Conservation (phyloP, 2,888 invertebrate species). For the Andrena haemorrhoa region DNA sequence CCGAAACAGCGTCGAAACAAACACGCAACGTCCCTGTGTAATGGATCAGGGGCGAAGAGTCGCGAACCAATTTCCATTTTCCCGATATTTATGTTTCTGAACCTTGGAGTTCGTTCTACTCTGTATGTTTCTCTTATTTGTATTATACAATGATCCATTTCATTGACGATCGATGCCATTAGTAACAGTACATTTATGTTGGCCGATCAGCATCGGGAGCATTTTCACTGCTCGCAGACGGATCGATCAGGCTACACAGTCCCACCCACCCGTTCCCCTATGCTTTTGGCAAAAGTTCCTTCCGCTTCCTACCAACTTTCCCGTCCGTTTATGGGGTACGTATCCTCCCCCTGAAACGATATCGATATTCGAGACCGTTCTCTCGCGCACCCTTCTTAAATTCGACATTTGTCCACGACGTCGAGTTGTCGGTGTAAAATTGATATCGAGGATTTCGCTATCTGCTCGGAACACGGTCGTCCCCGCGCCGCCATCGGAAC, state of each 20-base stretch:
- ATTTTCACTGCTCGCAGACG: neutral
- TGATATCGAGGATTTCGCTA: constrained; percentile 60
- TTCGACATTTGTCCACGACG: constrained; percentile 57
- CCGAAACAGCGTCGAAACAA: constrained; percentile 16
- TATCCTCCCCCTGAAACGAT: constrained; percentile 1
- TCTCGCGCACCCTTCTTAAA: constrained; percentile 37
- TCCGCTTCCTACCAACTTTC: neutral
- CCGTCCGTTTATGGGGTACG: constrained; percentile 3
- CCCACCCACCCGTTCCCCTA: neutral
- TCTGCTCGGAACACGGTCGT: constrained; percentile 41
- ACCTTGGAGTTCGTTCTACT: neutral
- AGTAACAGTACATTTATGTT: neutral
- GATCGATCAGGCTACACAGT: neutral
- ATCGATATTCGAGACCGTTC: constrained; percentile 12
- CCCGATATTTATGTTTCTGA: neutral
- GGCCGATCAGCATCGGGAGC: neutral
- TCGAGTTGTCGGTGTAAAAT: constrained; percentile 54
- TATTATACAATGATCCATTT: neutral
- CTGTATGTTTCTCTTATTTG: neutral
- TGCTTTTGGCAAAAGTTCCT: neutral
- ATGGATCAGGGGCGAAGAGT: constrained; percentile 5
- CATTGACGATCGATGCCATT: neutral
- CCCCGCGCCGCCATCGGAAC: constrained; percentile 16
- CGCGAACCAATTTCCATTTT: constrained; percentile 8
- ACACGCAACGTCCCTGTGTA: constrained; percentile 6